These are phyloP conservation scores for Decapterus maruadsi DNA, from an alignment of 2,797 vertebrate species.

Conservation along the genomic window DNA sequence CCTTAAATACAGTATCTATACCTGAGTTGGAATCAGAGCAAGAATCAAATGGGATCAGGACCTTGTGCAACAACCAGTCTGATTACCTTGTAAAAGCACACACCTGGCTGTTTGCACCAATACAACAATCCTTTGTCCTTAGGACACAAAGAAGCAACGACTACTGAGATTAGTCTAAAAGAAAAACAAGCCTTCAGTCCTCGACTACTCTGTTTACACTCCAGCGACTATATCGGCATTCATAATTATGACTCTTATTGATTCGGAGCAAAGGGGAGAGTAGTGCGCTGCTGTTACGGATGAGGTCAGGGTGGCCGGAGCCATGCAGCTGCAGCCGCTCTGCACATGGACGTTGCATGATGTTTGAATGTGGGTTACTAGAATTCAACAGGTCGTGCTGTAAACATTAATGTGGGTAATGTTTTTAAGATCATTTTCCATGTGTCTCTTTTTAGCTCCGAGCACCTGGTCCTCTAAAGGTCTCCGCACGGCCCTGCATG, in stretches of 20 bases:
- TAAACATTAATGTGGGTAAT: neutral
- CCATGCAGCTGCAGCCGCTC: too few species aligned
- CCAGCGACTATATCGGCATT: neutral
- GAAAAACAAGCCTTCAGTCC: neutral
- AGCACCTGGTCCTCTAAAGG: neutral
- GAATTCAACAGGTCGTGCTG: too few species aligned
- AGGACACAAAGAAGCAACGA: conserved; percentile 20
- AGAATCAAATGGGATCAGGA: too few species aligned
- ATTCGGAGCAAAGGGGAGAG: neutral
- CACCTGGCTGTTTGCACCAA: neutral
- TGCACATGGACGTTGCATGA: too few species aligned
- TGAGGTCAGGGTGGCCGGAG: neutral
- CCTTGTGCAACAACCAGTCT: too few species aligned
- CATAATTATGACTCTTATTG: neutral
- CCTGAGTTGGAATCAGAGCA: too few species aligned
- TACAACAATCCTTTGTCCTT: neutral
- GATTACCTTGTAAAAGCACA: too few species aligned
- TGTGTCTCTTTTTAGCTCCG: neutral
- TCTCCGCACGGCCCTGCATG: neutral
- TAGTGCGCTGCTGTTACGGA: conserved; percentile 16
- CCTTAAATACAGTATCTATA: too few species aligned
- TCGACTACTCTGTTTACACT: neutral
- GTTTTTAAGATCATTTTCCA: neutral
- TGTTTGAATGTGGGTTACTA: too few species aligned
- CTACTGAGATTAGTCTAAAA: conserved; percentile 7